Conservation (phyloP, 2,113 vertebrate genomes). For the Hucho hucho region DNA sequence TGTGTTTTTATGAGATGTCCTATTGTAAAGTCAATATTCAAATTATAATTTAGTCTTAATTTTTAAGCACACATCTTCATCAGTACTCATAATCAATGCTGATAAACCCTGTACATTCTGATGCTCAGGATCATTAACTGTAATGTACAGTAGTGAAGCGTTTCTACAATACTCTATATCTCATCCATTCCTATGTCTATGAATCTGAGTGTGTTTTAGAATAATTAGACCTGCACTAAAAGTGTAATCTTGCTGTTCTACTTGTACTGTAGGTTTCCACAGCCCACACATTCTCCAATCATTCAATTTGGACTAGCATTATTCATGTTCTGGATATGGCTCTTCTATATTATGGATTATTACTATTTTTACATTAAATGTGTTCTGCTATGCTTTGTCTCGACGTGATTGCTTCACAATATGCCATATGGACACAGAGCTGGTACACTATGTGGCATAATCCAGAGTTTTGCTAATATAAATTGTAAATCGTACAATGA, state of each 20-base stretch:
- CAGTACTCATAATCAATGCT: no score
- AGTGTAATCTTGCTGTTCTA: no score
- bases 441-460: conserved; percentile 45
- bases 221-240: not conserved
- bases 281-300: conserved; percentile 17
- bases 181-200: not conserved
- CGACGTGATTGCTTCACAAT: conserved; percentile 31
- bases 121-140: no score
- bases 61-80: conserved; percentile 10
- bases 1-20: conserved; percentile 9
- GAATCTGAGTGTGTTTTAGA: not conserved
- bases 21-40: conserved; percentile 17
- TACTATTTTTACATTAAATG: conserved; percentile 59
- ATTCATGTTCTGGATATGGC: conserved; percentile 23
- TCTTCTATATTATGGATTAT: conserved; percentile 35
- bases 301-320: conserved; percentile 14
- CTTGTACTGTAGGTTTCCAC: not conserved
- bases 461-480: conserved; percentile 46
- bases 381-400: conserved; percentile 19
- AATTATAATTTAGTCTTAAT: conserved; percentile 15
- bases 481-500: conserved; percentile 36
- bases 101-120: no score
- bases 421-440: conserved; percentile 35
- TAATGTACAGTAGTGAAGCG: no score
- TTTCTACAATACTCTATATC: not conserved